A percentile compares a stretch with the other conserved stretches of the same genome.
These are phyloP conservation scores for Gymnocephalus cernua DNA, from an alignment of 2,113 vertebrate species.

Conservation along the genomic window DNA sequence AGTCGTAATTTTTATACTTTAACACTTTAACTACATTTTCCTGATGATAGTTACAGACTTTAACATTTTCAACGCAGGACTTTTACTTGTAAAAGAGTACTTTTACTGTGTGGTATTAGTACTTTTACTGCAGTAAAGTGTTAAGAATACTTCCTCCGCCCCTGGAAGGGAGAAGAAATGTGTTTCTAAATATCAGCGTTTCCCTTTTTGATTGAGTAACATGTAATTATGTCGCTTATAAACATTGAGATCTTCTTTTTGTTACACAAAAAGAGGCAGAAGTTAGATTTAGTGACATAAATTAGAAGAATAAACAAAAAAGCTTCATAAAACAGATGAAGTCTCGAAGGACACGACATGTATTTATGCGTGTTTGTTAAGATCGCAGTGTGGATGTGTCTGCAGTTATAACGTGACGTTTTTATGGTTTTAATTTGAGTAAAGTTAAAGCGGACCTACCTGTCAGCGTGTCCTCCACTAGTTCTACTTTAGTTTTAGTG, in stretches of 20 bases:
- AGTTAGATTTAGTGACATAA: too few species aligned
- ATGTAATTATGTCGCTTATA: not conserved
- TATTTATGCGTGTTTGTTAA: not conserved
- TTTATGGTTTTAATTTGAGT: not conserved
- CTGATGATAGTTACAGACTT: too few species aligned
- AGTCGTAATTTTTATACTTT: too few species aligned
- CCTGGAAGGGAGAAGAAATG: too few species aligned
- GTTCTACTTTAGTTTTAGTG: not conserved
- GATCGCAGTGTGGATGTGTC: not conserved
- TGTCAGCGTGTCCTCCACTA: not conserved
- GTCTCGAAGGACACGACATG: not conserved
- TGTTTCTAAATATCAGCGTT: not conserved
- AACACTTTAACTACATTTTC: too few species aligned
- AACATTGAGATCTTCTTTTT: not conserved
- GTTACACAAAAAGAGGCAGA: too few species aligned
- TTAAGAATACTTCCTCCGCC: not conserved
- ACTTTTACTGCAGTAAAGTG: not conserved
- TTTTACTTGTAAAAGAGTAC: too few species aligned
- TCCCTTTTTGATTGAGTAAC: not conserved
- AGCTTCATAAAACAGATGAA: not conserved
- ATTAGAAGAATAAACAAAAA: not conserved
- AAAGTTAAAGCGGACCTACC: conserved; percentile 23
- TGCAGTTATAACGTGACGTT: not conserved
- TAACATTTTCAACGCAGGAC: too few species aligned
- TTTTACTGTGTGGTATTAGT: too few species aligned